These are phyloP conservation scores for Drosophila persimilis DNA, from an alignment of 1,140 invertebrate species.

Conservation along the genomic window DNA sequence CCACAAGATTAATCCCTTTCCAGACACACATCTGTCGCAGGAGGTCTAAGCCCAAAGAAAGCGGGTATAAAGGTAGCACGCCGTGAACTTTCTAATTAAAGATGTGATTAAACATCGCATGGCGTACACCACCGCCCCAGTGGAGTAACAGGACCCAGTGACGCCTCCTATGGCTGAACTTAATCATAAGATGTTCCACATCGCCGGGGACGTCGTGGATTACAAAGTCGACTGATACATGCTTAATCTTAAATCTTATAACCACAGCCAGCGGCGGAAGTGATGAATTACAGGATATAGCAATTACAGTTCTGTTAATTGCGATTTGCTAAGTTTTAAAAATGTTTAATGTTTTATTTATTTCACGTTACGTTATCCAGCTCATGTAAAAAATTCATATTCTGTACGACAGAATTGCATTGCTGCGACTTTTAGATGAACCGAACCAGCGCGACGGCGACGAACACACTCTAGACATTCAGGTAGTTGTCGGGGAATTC, in stretches of 20 bases:
- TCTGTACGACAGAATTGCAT: conserved; percentile 73
- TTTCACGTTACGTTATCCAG: conserved; percentile 72
- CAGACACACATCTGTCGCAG: conserved; percentile 41
- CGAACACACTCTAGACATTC: conserved; percentile 86
- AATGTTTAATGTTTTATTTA: conserved; percentile 72
- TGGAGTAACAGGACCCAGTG: conserved; percentile 2
- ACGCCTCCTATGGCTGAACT: conserved; percentile 41
- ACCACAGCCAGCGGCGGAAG: background rate
- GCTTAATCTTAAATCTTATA: conserved; percentile 1
- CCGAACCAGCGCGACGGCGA: conserved; percentile 55
- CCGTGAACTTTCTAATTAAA: conserved; percentile 60
- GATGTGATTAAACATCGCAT: conserved; percentile 18
- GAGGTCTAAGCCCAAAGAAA: conserved; percentile 29
- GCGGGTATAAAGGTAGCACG: conserved; percentile 23
- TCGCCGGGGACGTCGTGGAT: conserved; percentile 18
- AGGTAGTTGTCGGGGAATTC: conserved; percentile 99
- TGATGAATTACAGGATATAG: conserved; percentile 28
- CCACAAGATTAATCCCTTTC: conserved; percentile 60
- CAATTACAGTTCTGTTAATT: conserved; percentile 40
- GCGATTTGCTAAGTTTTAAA: conserved; percentile 59
- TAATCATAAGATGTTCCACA: conserved; percentile 43
- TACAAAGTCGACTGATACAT: conserved; percentile 13
- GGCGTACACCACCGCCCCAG: background rate
- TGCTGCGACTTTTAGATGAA: conserved; percentile 51
- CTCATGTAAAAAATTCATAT: conserved; percentile 64